phyloP scores from a whole-genome alignment of 2,113 vertebrate genomes.

The Pongo abelii region DNA sequence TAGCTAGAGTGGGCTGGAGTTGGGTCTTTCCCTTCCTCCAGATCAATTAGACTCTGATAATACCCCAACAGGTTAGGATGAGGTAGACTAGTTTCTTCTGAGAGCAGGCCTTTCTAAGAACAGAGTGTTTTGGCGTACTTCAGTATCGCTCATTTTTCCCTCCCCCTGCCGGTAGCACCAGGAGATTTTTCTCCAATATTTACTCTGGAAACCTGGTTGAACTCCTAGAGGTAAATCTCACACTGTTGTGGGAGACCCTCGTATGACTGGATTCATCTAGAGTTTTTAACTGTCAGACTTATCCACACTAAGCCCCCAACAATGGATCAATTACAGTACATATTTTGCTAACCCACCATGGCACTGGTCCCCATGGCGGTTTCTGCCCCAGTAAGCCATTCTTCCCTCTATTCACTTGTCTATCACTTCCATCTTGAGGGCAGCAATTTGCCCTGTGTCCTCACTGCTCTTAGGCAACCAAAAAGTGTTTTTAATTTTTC shows the following conservation, averaged over 20 bases:
- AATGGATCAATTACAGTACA: background rate
- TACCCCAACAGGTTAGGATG: background rate
- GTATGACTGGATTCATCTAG: background rate
- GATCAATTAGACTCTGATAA: background rate
- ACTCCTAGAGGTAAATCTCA: background rate
- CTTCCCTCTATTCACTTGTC: background rate
- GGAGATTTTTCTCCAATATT: background rate
- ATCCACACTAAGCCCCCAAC: background rate
- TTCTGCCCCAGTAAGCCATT: background rate
- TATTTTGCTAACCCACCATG: no score
- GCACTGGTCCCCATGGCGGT: no score
- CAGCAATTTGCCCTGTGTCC: background rate
- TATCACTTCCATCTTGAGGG: background rate
- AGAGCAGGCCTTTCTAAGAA: background rate
- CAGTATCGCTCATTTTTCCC: background rate
- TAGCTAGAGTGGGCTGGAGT: no score
- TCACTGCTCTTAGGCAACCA: background rate
- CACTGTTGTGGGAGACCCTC: accelerated
- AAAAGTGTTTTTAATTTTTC: background rate
- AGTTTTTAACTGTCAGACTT: background rate
- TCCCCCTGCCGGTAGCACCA: background rate
- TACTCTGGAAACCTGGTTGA: background rate
- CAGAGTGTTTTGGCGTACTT: background rate
- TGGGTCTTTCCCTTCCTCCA: background rate
- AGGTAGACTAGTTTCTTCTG: background rate